Evolutionary conservation across 2,113 vertebrate genomes (phyloP).

Genomic region (Serinus canaria): DNA sequence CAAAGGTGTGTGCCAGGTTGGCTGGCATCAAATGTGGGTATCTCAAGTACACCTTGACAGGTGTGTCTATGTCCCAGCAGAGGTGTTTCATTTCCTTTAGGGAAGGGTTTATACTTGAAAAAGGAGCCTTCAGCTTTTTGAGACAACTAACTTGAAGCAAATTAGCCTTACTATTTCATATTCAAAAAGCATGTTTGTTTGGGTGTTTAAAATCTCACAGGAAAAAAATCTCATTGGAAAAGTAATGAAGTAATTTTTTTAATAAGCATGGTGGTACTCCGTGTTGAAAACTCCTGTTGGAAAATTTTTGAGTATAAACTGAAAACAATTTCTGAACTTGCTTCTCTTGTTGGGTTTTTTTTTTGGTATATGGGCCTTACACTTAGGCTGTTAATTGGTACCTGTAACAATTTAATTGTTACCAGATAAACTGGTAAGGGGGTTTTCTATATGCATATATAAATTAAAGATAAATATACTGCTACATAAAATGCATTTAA

Average conservation of each 20-base stretch:
- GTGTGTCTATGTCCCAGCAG: background rate
- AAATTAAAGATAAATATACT: background rate
- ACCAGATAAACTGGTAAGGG: background rate
- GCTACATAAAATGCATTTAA: background rate
- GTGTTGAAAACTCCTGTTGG: background rate
- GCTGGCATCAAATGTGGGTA: background rate
- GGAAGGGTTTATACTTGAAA: background rate
- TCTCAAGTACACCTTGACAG: fast-evolving
- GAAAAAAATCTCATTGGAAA: background rate
- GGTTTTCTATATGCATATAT: background rate
- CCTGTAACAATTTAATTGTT: background rate
- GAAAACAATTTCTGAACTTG: background rate
- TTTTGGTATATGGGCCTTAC: background rate
- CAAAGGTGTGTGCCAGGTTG: fast-evolving
- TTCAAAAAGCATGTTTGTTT: background rate
- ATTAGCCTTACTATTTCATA: background rate
- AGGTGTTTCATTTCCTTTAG: background rate
- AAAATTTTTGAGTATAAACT: background rate
- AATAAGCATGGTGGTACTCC: background rate
- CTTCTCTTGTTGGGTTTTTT: background rate
- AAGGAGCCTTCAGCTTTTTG: background rate
- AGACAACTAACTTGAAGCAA: background rate
- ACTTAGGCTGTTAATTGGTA: background rate
- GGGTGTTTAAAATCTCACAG: background rate
- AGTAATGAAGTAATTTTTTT: background rate